phyloP scores from a whole-genome alignment of 2,113 vertebrate genomes.

The Callorhinus ursinus region DNA sequence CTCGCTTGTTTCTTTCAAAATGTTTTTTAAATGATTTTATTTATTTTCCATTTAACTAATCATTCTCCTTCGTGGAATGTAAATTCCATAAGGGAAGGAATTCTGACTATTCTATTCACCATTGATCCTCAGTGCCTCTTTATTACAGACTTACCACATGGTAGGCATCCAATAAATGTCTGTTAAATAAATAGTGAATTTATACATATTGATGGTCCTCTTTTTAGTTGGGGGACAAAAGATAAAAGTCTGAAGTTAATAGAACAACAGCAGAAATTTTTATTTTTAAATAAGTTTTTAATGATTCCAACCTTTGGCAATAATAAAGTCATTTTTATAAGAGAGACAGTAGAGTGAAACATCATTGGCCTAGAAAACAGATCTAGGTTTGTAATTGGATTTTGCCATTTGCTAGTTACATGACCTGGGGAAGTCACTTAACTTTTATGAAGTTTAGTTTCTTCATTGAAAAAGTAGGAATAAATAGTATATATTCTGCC shows the following conservation, averaged over 20 bases:
- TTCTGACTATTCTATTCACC: slow-evolving; percentile 8
- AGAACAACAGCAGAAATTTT: neutral
- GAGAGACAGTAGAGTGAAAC: neutral
- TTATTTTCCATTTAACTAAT: slow-evolving; percentile 3
- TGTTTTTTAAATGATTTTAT: neutral
- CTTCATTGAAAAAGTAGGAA: neutral
- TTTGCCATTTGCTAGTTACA: neutral
- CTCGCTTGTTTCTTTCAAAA: neutral
- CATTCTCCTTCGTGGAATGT: neutral
- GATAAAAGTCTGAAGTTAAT: neutral
- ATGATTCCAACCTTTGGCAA: neutral
- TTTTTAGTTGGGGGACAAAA: neutral
- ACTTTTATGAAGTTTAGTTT: neutral
- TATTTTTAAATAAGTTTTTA: neutral
- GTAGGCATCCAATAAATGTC: neutral
- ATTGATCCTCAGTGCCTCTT: neutral
- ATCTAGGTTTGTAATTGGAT: neutral
- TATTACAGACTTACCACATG: neutral
- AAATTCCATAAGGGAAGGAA: neutral
- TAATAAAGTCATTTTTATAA: neutral
- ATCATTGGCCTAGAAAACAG: neutral
- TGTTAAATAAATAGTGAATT: slow-evolving; percentile 37
- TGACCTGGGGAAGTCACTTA: neutral
- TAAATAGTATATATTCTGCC: neutral
- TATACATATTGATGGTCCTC: neutral